Evolutionary conservation across 2,113 vertebrate species (phyloP).

Genomic region (Austrofundulus limnaeus): DNA sequence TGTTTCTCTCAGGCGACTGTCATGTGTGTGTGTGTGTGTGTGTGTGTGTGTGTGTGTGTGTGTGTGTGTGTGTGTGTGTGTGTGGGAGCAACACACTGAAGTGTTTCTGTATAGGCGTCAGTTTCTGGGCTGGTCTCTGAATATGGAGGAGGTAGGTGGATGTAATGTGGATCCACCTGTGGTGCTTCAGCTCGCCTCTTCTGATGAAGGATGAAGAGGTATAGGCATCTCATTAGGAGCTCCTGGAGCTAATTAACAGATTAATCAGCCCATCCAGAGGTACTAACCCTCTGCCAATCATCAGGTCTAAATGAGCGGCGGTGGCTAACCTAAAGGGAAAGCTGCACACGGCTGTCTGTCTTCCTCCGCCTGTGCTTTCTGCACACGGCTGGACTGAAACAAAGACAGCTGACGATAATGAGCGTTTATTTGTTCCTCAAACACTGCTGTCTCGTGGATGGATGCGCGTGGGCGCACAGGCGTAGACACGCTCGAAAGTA

Average conservation of each 20-base stretch:
- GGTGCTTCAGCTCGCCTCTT: slow-evolving; percentile 25
- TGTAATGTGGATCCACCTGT: slow-evolving; percentile 28
- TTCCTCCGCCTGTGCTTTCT: slow-evolving; percentile 2
- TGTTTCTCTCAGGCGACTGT: neutral
- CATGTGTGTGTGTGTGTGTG: slow-evolving; percentile 3
- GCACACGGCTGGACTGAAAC: slow-evolving; percentile 32
- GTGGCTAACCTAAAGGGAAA: slow-evolving; percentile 33
- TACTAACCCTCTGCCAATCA: slow-evolving; percentile 56
- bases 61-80: neutral
- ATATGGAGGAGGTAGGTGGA: slow-evolving; percentile 8
- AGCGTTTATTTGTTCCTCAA: slow-evolving; percentile 40
- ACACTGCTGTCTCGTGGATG: slow-evolving; percentile 17
- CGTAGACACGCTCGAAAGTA: neutral
- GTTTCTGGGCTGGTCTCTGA: slow-evolving; percentile 7
- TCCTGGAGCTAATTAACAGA: slow-evolving; percentile 69
- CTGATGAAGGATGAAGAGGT: slow-evolving; percentile 32
- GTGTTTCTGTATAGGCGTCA: slow-evolving; percentile 10
- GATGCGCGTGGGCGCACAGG: slow-evolving; percentile 16
- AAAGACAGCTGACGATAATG: slow-evolving; percentile 55
- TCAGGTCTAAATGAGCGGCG: slow-evolving; percentile 22
- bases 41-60: neutral
- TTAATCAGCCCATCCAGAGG: slow-evolving; percentile 60
- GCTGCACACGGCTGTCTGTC: slow-evolving; percentile 16
- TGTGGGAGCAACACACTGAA: slow-evolving; percentile 5
- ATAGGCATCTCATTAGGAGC: slow-evolving; percentile 49